Evolutionary conservation across 2,888 invertebrate species (phyloP), one percentile per base, ranked within the genome.

Genomic region (Himalopsyche japonica): DNA sequence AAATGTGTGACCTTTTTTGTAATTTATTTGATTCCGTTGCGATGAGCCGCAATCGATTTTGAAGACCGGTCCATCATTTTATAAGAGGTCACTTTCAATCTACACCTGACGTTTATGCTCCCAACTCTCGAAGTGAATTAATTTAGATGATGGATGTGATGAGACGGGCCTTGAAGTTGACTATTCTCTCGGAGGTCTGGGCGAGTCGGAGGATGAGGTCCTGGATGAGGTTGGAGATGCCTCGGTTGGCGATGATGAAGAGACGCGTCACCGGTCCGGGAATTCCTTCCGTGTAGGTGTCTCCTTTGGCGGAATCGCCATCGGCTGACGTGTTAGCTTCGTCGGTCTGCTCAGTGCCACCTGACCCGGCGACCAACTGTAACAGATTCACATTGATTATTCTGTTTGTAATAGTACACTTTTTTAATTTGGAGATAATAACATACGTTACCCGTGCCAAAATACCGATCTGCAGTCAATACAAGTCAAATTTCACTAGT

Each of bases 111-210:
- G 27, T 70, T 70, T 12, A 27, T 70, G 70, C 20, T 70, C 70
- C 70, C 27, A 24, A 27, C 70, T 43, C 70, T 27, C 70, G 24
- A 70, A 12, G 27, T 70, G 70, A 57, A 82, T 18, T 82, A 64
- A 82, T 88, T 94, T 97, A 97, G 92, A 97, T 97, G 91, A 97
- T 95, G 88, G 97, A 96, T 89, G 97, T 97, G 91, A 97, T 96
- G 89, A 97, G 93, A 93, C 97, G 95, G 90, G 97, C 97, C 93
- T 97, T 97, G 95, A 97, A 97, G 95, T 97, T 97, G 89, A 97
- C 97, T 93, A 97, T 95, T 91, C 96, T 95, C 92, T 97, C 97
- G 90, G 97, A 97, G 90, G 97, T 97, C 91, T 97, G 96, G 85
- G 97, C 97, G 91, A 97, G 93, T 91, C 97, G 97, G 90, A 97